phyloP scores from a whole-genome alignment of 2,113 vertebrate species.

The Terrapene triunguis region DNA sequence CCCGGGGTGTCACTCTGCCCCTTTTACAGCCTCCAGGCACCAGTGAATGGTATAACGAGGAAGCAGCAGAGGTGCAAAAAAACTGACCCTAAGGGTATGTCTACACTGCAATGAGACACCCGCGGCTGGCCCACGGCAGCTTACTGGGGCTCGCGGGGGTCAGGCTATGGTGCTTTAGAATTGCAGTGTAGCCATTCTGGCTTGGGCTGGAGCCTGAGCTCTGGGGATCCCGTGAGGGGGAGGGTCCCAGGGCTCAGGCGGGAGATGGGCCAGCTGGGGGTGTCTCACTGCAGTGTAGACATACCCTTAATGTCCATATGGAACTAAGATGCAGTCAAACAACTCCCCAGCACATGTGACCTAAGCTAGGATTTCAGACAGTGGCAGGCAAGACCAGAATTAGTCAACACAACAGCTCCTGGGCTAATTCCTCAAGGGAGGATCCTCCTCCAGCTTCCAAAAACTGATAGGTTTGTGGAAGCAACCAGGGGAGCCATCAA shows the following conservation, averaged over 20 bases:
- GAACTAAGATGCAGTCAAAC: background rate
- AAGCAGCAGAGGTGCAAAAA: background rate
- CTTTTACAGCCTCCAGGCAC: background rate
- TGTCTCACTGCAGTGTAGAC: background rate
- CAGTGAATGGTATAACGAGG: background rate
- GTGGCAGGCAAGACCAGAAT: background rate
- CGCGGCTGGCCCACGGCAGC: too few species aligned
- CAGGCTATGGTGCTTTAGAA: background rate
- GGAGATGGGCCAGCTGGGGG: too few species aligned
- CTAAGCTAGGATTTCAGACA: background rate
- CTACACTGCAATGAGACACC: background rate
- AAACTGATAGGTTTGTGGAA: rapidly evolving
- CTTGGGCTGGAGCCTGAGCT: background rate
- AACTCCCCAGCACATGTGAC: background rate
- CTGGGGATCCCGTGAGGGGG: background rate
- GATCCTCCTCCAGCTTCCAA: background rate
- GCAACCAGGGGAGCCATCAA: background rate
- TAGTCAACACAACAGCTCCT: background rate
- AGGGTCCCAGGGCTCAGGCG: background rate
- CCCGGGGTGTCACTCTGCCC: background rate
- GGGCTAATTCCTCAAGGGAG: background rate
- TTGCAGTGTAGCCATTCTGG: background rate
- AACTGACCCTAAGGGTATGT: background rate
- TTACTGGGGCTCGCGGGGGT: background rate
- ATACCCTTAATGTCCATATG: background rate